Evolutionary conservation across 1,140 invertebrate genomes (phyloP), one percentile per base, ranked within the genome.

Genomic region (Aphis gossypii): DNA sequence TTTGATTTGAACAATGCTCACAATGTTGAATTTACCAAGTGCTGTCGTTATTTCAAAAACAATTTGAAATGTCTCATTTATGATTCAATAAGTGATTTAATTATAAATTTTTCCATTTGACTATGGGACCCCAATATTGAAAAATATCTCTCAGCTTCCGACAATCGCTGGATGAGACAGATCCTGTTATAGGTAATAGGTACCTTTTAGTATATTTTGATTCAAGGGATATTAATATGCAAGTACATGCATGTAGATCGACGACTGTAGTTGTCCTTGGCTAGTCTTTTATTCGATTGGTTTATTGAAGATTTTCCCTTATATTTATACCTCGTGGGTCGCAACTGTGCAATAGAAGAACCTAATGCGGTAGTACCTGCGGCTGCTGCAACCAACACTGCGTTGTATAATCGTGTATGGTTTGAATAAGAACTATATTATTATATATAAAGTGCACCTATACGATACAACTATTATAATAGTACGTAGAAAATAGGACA

Each of bases 231-330:
- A 41, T 41, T 38, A 83, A 68, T 48, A 68, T 11, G 60, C 18
- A 82, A 44, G 30, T 51, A 11, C 20, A 56, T 38, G 14, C 38
- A 89, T 56, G 87, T 35, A 89, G 48, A 89, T 89, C 87, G 38
- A n/a, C 35, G 46, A 7, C 20, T n/a, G 14, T n/a, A 7, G 87
- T n/a, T 48, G 84, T 51, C n/a, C 2, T 51, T 9, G 38, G 76
- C 46, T 48, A 1, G 51, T 89, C 51, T 89, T 23, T 89, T 89
- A 56, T 89, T 51, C 38, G 35, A 89, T 89, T 89, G 48, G 56
- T 89, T 89, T 89, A 56, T 89, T 41, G 88, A 14, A 14, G 30
- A 56, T 89, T 89, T 89, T 56, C 25, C 25, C n/a, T n/a, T 20
- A 18, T 76, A n/a, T n/a, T n/a, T 76, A n/a, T n/a, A 76, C 54